Conservation (phyloP, 1,140 invertebrate species). For the Polyergus mexicanus region DNA sequence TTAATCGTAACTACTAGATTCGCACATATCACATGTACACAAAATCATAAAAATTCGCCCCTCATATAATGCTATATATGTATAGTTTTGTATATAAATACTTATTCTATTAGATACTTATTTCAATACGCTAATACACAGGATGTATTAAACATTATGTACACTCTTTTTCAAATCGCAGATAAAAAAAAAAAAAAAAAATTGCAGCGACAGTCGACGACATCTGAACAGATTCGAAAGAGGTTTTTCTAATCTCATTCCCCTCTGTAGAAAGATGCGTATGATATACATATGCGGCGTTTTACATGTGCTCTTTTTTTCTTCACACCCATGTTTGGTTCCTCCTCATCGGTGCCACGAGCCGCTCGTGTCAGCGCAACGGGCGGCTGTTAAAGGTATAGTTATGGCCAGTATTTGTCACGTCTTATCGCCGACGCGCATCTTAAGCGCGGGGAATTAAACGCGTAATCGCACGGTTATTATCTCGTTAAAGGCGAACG, state of each 20-base stretch:
- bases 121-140: background rate
- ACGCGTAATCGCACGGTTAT: conserved; percentile 83
- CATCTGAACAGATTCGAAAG: conserved; percentile 74
- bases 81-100: background rate
- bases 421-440: conserved; percentile 81
- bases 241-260: conserved; percentile 72
- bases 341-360: conserved; percentile 29
- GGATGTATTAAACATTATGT: background rate
- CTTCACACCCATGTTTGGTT: conserved; percentile 22
- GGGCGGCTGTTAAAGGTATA: conserved; percentile 72
- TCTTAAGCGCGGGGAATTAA: conserved; percentile 82
- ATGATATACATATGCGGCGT: conserved; percentile 23
- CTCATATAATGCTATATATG: background rate
- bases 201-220: conserved; percentile 55
- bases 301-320: background rate
- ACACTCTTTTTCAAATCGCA: background rate
- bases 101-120: background rate
- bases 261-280: conserved; percentile 36
- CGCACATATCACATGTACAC: background rate
- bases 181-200: conserved; percentile 40
- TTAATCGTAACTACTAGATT: conserved; percentile 16
- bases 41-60: background rate
- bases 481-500: conserved; percentile 82
- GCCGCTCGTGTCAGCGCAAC: conserved; percentile 76
- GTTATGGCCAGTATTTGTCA: conserved; percentile 85